Evolutionary conservation across 2,797 vertebrate species (phyloP), one percentile per base, ranked within the genome.

Genomic region (Hemitrygon akajei): DNA sequence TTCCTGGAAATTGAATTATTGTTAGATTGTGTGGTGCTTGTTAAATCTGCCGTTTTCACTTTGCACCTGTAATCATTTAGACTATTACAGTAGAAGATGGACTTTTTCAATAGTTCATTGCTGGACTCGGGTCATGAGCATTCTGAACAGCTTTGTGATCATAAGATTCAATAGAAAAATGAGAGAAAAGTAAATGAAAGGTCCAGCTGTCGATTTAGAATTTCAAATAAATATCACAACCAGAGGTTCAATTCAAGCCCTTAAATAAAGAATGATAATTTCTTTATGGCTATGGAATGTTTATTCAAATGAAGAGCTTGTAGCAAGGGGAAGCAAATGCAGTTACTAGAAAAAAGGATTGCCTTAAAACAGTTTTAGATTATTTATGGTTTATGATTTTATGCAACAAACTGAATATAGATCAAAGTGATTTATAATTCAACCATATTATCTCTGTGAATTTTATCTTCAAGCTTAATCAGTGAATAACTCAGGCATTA

Each of bases 81-180:
- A 69, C 34, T 37, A 37, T 89, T 69, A 37, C 0, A 37, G n/a
- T 37, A 2, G 60, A 60, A 27, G 56, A 66, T 37, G 60, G 3
- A 66, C n/a, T 89, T 18, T 89, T 66, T 3, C 86, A 89, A 20
- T 89, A 20, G 60, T 89, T 89, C 37, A 89, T 66, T 69, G 20
- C 9, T 60, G 56, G 56, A 60, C 56, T 86, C 60, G 14, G 34
- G n/a, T 3, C 86, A 89, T 66, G 60, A 89, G 60, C 60, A 69
- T 89, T 69, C 18, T 18, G 66, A 89, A 69, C 63, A 7, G n/a
- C 22, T 69, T 69, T 2, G 18, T 66, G 16, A n/a, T 66, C 63
- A 89, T 66, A 66, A 89, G 7, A 66, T 66, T 89, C 86, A 89
- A 89, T 34, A 89, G 16, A 7, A 89, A 58, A 89, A 89, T 34